A percentile compares a stretch with the other conserved stretches of the same genome.
Evolutionary conservation across 1,140 invertebrate species (phyloP).

Genomic region (Drosophila cardini): DNA sequence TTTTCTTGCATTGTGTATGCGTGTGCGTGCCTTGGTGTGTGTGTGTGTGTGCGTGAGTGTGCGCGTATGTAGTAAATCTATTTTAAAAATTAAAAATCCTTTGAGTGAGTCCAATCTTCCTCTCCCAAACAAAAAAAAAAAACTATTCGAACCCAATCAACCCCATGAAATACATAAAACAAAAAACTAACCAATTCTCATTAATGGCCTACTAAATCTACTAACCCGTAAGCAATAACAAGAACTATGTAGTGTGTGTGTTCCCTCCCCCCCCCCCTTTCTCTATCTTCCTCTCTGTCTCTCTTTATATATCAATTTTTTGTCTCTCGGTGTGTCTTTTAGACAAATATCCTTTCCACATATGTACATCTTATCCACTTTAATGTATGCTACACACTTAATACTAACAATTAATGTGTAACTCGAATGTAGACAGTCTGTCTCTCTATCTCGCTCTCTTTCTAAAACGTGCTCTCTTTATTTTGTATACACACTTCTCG

Average conservation of each 20-base stretch:
- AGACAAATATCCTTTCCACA: not conserved
- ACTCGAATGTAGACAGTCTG: slow-evolving; percentile 31
- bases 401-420: slow-evolving; percentile 37
- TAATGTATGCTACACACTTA: slow-evolving; percentile 16
- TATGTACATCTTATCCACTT: slow-evolving; percentile 20
- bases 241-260: slow-evolving; percentile 35
- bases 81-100: slow-evolving; percentile 22
- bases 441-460: slow-evolving; percentile 30
- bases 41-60: slow-evolving; percentile 31
- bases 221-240: slow-evolving; percentile 47
- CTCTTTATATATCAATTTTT: slow-evolving; percentile 1
- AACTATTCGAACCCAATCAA: slow-evolving; percentile 19
- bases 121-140: not conserved
- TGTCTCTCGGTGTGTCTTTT: not conserved
- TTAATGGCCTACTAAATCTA: slow-evolving; percentile 24
- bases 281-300: not conserved
- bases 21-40: slow-evolving; percentile 17
- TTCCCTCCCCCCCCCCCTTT: slow-evolving; percentile 1
- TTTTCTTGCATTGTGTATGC: slow-evolving; percentile 51
- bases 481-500: not conserved
- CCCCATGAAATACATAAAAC: slow-evolving; percentile 9
- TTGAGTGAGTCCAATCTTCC: not conserved
- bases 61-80: slow-evolving; percentile 11
- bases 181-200: slow-evolving; percentile 28
- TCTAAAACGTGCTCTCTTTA: slow-evolving; percentile 6